phyloP scores from a whole-genome alignment of 2,888 invertebrate genomes.

The Clusia tigrina region DNA sequence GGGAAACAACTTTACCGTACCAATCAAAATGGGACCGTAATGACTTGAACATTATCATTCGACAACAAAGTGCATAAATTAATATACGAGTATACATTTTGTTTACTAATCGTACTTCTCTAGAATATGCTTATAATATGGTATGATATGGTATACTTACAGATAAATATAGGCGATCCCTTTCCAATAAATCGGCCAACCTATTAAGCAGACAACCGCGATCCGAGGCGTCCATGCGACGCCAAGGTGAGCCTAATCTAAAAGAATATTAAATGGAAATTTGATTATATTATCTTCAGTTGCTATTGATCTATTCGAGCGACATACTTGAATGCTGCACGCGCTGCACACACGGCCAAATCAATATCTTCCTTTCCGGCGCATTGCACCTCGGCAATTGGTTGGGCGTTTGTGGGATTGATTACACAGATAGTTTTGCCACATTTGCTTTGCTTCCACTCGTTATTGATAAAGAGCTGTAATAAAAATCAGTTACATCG shows the following conservation, averaged over 20 bases:
- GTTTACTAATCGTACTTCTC: no score
- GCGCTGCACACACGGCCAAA: constrained; percentile 81
- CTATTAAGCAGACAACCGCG: constrained; percentile 79
- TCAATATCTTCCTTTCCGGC: constrained; percentile 79
- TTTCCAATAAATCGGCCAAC: constrained; percentile 84
- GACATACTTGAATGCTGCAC: constrained; percentile 75
- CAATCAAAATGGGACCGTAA: no score
- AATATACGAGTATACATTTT: no score
- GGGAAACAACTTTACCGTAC: no score
- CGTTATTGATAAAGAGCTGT: constrained; percentile 96
- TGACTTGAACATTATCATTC: no score
- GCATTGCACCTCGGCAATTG: constrained; percentile 83
- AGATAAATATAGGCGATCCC: constrained; percentile 80
- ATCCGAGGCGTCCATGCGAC: constrained; percentile 86
- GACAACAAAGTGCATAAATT: no score
- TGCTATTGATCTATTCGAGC: background rate
- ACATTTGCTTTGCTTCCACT: constrained; percentile 88
- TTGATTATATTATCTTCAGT: no score
- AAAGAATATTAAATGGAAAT: background rate
- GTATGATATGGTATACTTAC: no score
- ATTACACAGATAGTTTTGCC: constrained; percentile 87
- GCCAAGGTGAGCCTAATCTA: constrained; percentile 78
- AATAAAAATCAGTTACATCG: constrained; percentile 36
- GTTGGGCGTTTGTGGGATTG: constrained; percentile 83
- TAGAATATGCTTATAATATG: no score